Percentiles rank a stretch among this genome's conserved stretches.
Evolutionary conservation across 2,888 invertebrate species (phyloP).

Genomic region (Caradrina clavipalpis): DNA sequence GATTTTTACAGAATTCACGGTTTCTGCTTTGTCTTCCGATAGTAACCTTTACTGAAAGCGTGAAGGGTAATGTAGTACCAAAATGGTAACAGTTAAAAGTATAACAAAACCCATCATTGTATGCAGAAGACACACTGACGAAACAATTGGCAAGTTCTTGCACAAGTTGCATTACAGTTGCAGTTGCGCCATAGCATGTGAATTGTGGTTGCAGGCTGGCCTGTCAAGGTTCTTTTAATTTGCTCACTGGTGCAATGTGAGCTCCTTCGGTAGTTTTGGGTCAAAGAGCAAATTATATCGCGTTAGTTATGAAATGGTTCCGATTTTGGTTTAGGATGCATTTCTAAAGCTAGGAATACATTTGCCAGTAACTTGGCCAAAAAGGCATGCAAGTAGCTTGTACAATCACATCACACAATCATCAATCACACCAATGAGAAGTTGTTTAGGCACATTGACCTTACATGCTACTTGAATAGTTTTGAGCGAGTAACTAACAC

Average conservation of each 20-base stretch:
- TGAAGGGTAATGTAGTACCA: neutral
- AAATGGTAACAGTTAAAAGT: slow-evolving; percentile 16
- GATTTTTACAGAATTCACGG: too few relatives aligned
- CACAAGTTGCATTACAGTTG: slow-evolving; percentile 29
- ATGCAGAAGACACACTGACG: slow-evolving; percentile 42
- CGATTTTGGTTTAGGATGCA: neutral
- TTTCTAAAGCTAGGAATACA: too few relatives aligned
- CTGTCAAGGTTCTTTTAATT: slow-evolving; percentile 67
- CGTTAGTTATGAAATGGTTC: neutral
- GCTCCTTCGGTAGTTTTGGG: slow-evolving; percentile 30
- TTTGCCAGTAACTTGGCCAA: too few relatives aligned
- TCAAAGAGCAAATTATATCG: slow-evolving; percentile 20
- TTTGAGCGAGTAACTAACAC: too few relatives aligned
- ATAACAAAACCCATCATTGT: slow-evolving; percentile 36
- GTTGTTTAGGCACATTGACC: too few relatives aligned
- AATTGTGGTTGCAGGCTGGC: slow-evolving; percentile 37
- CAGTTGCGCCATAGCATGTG: slow-evolving; percentile 50
- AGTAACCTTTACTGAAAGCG: neutral
- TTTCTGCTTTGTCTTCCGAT: too few relatives aligned
- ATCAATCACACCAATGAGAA: too few relatives aligned
- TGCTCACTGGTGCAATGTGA: slow-evolving; percentile 53
- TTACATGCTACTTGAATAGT: too few relatives aligned
- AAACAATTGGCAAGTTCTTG: slow-evolving; percentile 41
- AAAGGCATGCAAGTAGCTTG: too few relatives aligned
- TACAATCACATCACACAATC: too few relatives aligned